These are phyloP conservation scores for Acridotheres tristis DNA, from an alignment of 2,797 vertebrate species.

Conservation along the genomic window DNA sequence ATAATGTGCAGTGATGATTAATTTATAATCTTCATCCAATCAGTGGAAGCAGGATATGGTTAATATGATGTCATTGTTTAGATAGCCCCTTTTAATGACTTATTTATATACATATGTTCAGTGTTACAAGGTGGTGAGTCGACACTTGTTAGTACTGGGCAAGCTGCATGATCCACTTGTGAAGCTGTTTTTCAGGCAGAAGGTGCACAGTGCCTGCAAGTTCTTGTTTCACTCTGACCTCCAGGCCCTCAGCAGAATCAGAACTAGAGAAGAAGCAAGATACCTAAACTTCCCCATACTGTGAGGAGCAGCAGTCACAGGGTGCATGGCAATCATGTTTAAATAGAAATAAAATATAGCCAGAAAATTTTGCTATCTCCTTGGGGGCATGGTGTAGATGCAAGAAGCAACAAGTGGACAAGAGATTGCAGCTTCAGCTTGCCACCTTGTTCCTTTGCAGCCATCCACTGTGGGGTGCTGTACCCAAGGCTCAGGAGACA, in stretches of 20 bases:
- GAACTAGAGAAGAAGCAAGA: neutral
- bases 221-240: neutral
- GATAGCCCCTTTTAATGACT: neutral
- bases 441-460: neutral
- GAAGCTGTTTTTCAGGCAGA: neutral
- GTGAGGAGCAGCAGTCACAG: neutral
- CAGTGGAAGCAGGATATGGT: neutral
- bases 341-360: neutral
- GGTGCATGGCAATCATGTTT: neutral
- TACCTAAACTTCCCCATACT: neutral
- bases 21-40: neutral
- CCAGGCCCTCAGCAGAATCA: rapidly evolving
- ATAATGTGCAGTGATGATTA: neutral
- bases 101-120: neutral
- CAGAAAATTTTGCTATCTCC: neutral
- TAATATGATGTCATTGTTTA: conserved; percentile 8
- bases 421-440: neutral
- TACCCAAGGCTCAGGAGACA: neutral
- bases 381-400: too few relatives aligned
- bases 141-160: neutral
- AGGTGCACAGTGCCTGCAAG: neutral
- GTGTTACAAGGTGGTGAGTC: neutral
- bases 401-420: neutral
- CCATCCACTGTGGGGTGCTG: conserved; percentile 13
- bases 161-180: neutral